A percentile compares a stretch with the other conserved stretches of the same genome.
Conservation (phyloP, 2,113 vertebrate species). For the Strigops habroptila region DNA sequence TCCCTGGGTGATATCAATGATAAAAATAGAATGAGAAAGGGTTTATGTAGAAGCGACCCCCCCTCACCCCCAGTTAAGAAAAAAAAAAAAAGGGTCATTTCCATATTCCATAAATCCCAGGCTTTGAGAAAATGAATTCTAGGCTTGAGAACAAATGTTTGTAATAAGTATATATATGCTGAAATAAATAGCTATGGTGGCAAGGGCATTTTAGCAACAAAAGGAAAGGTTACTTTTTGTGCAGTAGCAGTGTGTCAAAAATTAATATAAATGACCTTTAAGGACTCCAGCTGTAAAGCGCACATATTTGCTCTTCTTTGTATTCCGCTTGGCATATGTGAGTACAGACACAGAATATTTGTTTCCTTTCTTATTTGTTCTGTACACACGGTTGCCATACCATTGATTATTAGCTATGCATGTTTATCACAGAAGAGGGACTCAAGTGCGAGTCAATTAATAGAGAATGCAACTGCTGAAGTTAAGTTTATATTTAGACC, state of each 20-base stretch:
- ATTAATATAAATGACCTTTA: not conserved
- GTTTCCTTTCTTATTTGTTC: constrained; percentile 50
- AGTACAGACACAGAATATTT: not conserved
- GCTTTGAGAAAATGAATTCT: not conserved
- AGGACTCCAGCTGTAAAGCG: not conserved
- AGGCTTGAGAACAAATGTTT: not conserved
- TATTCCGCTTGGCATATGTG: not conserved
- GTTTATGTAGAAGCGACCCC: not conserved
- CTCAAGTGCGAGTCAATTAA: constrained; percentile 14
- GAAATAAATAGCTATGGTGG: not conserved
- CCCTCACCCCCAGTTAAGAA: accelerated
- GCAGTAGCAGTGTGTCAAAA: not conserved
- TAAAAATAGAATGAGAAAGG: not conserved
- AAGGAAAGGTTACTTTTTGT: not conserved
- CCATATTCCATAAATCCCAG: not conserved
- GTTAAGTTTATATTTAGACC: constrained; percentile 26
- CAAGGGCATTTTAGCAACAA: not conserved
- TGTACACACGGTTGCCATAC: not conserved
- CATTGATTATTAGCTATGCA: constrained; percentile 28
- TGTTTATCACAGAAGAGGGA: constrained; percentile 36
- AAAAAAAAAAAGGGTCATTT: not conserved
- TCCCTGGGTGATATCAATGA: not conserved
- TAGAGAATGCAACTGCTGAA: not conserved
- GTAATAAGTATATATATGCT: not conserved
- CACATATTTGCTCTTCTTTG: not conserved